Evolutionary conservation across 2,888 invertebrate genomes (phyloP).

Genomic region (Meganola albula): DNA sequence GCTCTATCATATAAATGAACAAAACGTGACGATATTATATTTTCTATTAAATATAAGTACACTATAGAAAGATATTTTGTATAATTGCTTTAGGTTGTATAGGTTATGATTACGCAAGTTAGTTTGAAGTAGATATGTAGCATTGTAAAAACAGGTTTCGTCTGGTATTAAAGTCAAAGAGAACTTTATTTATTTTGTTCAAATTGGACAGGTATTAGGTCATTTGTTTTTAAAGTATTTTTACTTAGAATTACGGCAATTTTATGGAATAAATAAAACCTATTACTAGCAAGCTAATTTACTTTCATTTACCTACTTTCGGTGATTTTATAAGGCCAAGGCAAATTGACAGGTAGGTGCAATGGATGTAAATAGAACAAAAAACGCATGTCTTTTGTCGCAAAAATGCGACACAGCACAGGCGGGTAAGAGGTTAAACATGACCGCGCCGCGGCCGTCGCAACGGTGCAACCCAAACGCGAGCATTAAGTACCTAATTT

Average conservation of each 20-base stretch:
- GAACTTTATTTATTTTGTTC: conserved; percentile 66
- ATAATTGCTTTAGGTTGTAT: conserved; percentile 75
- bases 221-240: conserved; percentile 53
- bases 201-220: conserved; percentile 49
- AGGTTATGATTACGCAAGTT: conserved; percentile 53
- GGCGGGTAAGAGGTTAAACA: too few species aligned
- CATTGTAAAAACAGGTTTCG: conserved; percentile 63
- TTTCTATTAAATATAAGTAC: conserved; percentile 62
- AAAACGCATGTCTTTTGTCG: too few species aligned
- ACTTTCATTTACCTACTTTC: conserved; percentile 19
- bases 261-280: conserved; percentile 51
- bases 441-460: too few species aligned
- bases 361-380: too few species aligned
- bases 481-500: too few species aligned
- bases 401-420: too few species aligned
- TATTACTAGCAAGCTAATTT: conserved; percentile 43
- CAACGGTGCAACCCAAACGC: too few species aligned
- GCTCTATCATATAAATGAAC: conserved; percentile 64
- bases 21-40: conserved; percentile 63
- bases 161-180: conserved; percentile 53
- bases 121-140: conserved; percentile 52
- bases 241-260: conserved; percentile 56
- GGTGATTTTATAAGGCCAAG: too few species aligned
- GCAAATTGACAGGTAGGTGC: too few species aligned
- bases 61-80: conserved; percentile 68